phyloP scores from a whole-genome alignment of 1,140 invertebrate species.

The Drosophila obscura region DNA sequence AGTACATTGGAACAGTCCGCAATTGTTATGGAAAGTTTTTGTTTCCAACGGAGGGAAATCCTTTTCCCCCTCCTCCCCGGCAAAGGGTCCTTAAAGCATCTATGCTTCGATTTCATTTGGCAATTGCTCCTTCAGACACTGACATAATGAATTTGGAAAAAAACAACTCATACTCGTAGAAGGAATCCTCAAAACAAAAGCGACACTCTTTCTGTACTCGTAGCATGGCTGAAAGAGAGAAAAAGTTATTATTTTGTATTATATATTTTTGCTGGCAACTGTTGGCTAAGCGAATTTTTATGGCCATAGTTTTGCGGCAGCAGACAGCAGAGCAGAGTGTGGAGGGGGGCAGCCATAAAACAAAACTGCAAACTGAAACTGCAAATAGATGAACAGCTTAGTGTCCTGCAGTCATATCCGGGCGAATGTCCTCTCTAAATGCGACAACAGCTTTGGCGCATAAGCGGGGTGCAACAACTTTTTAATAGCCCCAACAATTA shows the following conservation, averaged over 20 bases:
- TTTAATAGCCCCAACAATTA: slow-evolving; percentile 70
- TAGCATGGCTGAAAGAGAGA: slow-evolving; percentile 11
- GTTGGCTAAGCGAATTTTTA: slow-evolving; percentile 68
- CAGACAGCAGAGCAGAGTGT: slow-evolving; percentile 28
- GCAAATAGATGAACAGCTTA: slow-evolving; percentile 56
- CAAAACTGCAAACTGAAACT: slow-evolving; percentile 48
- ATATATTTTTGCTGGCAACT: slow-evolving; percentile 50
- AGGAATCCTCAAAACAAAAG: slow-evolving; percentile 37
- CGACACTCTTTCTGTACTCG: not conserved
- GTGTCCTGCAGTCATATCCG: slow-evolving; percentile 16
- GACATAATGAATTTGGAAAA: slow-evolving; percentile 61
- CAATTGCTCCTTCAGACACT: slow-evolving; percentile 8
- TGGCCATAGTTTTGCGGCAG: slow-evolving; percentile 26
- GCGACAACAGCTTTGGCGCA: slow-evolving; percentile 62
- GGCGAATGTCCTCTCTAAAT: slow-evolving; percentile 33
- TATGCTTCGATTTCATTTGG: not conserved
- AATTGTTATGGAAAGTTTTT: slow-evolving; percentile 3
- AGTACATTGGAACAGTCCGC: slow-evolving; percentile 11
- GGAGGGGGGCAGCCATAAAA: slow-evolving; percentile 37
- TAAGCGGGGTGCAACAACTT: slow-evolving; percentile 68
- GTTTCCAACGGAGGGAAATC: not conserved
- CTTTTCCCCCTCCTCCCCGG: slow-evolving; percentile 1
- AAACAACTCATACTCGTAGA: slow-evolving; percentile 31
- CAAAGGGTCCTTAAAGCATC: slow-evolving; percentile 4
- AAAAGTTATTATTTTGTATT: slow-evolving; percentile 65